Evolutionary conservation across 2,113 vertebrate species (phyloP).

Genomic region (Sinosuthora webbiana): DNA sequence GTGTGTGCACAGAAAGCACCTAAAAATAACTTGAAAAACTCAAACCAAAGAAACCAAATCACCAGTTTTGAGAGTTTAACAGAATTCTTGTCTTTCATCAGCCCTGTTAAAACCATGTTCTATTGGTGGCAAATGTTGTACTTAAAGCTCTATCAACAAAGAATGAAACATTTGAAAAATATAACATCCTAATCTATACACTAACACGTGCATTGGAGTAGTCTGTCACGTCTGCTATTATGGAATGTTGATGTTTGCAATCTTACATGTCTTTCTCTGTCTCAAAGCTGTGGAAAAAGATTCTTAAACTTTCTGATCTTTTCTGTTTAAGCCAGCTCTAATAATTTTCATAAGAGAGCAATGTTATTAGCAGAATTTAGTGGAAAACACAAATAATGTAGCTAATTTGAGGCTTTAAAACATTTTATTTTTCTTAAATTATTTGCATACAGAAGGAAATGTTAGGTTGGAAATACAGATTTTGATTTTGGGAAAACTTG

Average conservation of each 20-base stretch:
- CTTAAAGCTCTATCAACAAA: not conserved
- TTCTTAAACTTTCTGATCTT: not conserved
- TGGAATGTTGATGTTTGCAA: not conserved
- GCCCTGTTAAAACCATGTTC: not conserved
- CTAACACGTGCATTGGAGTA: not conserved
- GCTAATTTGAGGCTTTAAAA: not conserved
- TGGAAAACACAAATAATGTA: not conserved
- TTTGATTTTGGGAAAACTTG: not conserved
- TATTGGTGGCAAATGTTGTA: not conserved
- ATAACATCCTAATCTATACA: not conserved
- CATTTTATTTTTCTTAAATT: not conserved
- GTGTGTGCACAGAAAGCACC: not conserved
- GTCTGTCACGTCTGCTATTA: not conserved
- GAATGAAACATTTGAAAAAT: not conserved
- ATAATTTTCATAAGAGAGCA: not conserved
- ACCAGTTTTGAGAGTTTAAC: not conserved
- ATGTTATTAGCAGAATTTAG: not conserved
- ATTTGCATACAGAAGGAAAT: not conserved
- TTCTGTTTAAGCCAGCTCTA: not conserved
- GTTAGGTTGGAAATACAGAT: not conserved
- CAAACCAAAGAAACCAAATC: not conserved
- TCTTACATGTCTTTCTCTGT: not conserved
- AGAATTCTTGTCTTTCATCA: not conserved
- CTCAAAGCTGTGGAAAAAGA: not conserved
- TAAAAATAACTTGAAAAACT: not conserved